These are phyloP conservation scores for Galerucella pusilla DNA, from an alignment of 2,888 invertebrate species.

Conservation along the genomic window DNA sequence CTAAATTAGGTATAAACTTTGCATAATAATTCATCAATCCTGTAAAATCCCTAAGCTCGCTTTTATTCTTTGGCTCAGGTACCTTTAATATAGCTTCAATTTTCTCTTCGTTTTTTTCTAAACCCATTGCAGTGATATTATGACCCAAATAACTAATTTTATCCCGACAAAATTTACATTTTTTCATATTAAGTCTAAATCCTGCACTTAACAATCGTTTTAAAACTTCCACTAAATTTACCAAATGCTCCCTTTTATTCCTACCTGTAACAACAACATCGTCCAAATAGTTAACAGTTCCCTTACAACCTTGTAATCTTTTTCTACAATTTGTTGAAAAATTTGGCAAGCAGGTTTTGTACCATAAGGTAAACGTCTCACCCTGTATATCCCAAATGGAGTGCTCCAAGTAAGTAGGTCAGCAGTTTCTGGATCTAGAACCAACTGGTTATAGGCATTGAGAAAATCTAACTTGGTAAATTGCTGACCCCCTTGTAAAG, in stretches of 20 bases:
- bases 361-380: neutral
- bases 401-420: constrained; percentile 52
- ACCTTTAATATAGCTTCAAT: constrained; percentile 28
- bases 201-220: constrained; percentile 40
- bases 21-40: constrained; percentile 60
- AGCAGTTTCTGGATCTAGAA: constrained; percentile 47
- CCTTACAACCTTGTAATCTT: constrained; percentile 3
- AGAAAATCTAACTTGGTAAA: constrained; percentile 53
- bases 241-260: constrained; percentile 44
- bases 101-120: constrained; percentile 22
- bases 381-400: constrained; percentile 47
- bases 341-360: neutral
- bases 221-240: constrained; percentile 25
- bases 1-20: constrained; percentile 55
- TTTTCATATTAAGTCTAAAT: constrained; percentile 51
- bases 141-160: constrained; percentile 47
- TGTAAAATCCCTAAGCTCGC: constrained; percentile 34
- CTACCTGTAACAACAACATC: constrained; percentile 53
- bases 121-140: constrained; percentile 11
- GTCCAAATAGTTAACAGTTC: constrained; percentile 47
- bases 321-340: constrained; percentile 1
- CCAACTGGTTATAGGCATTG: constrained; percentile 47
- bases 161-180: constrained; percentile 51
- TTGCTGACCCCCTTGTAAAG: constrained; percentile 8
- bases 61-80: too few species aligned